Evolutionary conservation across 2,888 invertebrate species (phyloP).

Genomic region (Nipponacmea schrenckii): DNA sequence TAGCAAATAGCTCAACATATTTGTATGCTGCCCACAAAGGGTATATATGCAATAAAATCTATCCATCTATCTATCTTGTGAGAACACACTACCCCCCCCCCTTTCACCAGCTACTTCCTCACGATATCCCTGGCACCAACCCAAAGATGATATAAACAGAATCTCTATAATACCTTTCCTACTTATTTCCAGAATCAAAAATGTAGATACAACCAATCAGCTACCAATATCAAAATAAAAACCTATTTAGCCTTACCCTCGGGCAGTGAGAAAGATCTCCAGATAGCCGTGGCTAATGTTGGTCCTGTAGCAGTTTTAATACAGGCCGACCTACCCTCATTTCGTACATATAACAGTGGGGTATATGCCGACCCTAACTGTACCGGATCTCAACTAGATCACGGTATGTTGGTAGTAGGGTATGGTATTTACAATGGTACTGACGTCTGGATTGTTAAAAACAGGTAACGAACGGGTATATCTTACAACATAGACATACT

Average conservation of each 20-base stretch:
- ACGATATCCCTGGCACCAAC: no score
- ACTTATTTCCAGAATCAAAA: no score
- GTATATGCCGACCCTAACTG: neutral
- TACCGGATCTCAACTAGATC: neutral
- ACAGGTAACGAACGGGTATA: neutral
- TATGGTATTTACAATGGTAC: neutral
- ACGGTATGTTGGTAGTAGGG: neutral
- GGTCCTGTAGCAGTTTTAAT: neutral
- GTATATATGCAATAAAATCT: no score
- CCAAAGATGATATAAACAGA: no score
- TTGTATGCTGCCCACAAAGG: no score
- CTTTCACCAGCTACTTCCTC: no score
- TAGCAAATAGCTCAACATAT: no score
- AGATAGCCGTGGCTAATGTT: neutral
- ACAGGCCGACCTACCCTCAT: neutral
- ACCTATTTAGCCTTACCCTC: neutral
- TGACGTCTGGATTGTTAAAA: neutral
- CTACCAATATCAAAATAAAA: neutral
- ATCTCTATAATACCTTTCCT: no score
- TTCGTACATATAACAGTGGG: neutral
- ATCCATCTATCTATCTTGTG: no score
- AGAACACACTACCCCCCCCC: no score
- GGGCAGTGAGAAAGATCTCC: neutral
- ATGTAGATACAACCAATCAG: no score
- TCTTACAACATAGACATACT: no score